These are phyloP conservation scores for Petrocephalus zakoni DNA, from an alignment of 2,113 vertebrate genomes.

Conservation along the genomic window DNA sequence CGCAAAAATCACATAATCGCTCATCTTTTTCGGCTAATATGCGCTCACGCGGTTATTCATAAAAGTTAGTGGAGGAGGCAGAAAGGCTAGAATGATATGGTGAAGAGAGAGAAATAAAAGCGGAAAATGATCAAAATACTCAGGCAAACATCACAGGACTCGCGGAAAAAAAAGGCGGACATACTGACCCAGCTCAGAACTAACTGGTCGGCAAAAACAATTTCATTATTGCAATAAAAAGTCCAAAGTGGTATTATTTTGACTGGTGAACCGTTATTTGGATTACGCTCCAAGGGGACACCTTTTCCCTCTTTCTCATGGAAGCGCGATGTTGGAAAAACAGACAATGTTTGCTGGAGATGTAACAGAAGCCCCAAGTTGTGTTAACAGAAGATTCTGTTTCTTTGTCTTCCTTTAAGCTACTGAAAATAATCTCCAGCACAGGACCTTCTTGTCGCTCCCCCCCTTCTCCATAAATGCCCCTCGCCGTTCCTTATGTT, in stretches of 20 bases:
- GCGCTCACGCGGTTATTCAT: not conserved
- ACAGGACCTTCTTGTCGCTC: not conserved
- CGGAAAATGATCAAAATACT: not conserved
- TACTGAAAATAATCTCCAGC: not conserved
- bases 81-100: not conserved
- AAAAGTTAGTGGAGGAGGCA: not conserved
- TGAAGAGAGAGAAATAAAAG: not conserved
- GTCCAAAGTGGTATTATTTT: not conserved
- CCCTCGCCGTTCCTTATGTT: not conserved
- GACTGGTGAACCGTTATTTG: not conserved
- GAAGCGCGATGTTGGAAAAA: not conserved
- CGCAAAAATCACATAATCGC: not conserved
- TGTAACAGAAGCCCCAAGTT: not conserved
- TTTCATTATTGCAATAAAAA: not conserved
- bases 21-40: not conserved
- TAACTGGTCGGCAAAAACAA: constrained; percentile 1
- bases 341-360: constrained; percentile 1
- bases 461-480: not conserved
- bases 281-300: not conserved
- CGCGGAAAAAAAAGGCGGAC: not conserved
- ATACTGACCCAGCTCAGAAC: not conserved
- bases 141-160: not conserved
- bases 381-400: not conserved
- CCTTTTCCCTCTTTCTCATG: not conserved
- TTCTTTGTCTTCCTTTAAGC: constrained; percentile 8